Conservation (phyloP, 2,113 vertebrate genomes). For the Scophthalmus maximus region DNA sequence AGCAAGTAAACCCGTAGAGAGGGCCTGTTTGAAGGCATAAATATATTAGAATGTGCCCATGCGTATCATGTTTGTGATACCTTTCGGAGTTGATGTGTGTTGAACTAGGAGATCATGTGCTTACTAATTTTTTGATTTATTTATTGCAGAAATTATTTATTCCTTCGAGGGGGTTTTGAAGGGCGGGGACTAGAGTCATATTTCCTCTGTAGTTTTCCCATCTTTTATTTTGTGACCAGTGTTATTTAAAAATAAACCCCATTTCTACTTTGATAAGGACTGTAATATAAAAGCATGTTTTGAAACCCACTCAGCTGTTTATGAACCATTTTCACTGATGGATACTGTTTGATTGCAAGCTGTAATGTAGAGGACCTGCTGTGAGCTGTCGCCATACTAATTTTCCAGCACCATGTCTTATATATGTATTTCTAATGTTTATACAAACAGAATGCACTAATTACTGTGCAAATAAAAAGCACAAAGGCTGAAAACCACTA, state of each 20-base stretch:
- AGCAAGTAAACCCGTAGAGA: slow-evolving; percentile 60
- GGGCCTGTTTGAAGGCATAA: slow-evolving; percentile 61
- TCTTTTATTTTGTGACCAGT: slow-evolving; percentile 74
- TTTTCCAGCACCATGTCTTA: slow-evolving; percentile 61
- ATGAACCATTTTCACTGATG: slow-evolving; percentile 56
- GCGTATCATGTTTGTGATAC: slow-evolving; percentile 77
- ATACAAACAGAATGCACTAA: slow-evolving; percentile 77
- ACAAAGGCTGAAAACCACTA: slow-evolving; percentile 62
- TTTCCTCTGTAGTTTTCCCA: slow-evolving; percentile 70
- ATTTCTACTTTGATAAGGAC: slow-evolving; percentile 78
- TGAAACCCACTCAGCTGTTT: slow-evolving; percentile 51
- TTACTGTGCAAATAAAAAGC: slow-evolving; percentile 69
- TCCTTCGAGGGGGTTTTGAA: slow-evolving; percentile 50
- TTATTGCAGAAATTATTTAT: slow-evolving; percentile 68
- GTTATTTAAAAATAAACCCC: slow-evolving; percentile 44
- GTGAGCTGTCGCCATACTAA: slow-evolving; percentile 47
- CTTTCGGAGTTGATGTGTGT: slow-evolving; percentile 71
- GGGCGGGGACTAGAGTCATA: slow-evolving; percentile 51
- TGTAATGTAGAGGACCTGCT: slow-evolving; percentile 49
- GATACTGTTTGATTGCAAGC: slow-evolving; percentile 58
- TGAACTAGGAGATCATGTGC: slow-evolving; percentile 63
- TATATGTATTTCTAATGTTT: slow-evolving; percentile 67
- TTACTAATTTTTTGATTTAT: slow-evolving; percentile 56
- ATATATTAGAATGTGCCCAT: slow-evolving; percentile 75
- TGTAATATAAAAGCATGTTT: slow-evolving; percentile 79